Conservation (phyloP, 1,140 invertebrate genomes). For the Epicauta chinensis region DNA sequence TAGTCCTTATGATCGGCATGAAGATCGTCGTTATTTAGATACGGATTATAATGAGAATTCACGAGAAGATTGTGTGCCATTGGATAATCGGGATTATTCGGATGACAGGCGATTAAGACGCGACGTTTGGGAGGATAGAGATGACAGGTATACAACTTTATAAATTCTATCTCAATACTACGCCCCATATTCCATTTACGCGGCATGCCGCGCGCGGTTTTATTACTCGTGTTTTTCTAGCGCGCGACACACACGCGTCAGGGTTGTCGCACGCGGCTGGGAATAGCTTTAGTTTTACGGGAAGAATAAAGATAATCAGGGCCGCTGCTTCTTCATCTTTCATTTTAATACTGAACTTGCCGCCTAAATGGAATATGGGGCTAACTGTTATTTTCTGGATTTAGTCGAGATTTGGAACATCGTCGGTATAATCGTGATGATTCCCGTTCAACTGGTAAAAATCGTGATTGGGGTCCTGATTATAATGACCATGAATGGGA, state of each 20-base stretch:
- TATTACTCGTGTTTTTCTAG: no score
- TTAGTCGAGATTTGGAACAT: conserved; percentile 16
- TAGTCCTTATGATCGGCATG: conserved; percentile 35
- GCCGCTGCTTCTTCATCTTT: no score
- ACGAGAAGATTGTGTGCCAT: conserved; percentile 33
- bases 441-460: conserved; percentile 21
- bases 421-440: conserved; percentile 30
- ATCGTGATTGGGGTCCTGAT: conserved; percentile 32
- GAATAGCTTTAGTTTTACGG: no score
- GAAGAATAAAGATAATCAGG: no score
- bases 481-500: conserved; percentile 39
- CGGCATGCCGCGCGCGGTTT: no score
- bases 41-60: conserved; percentile 34
- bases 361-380: neutral
- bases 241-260: no score
- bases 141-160: conserved; percentile 22
- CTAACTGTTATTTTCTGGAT: neutral
- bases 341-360: neutral
- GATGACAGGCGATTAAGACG: conserved; percentile 33
- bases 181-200: no score
- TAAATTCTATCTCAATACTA: no score
- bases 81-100: conserved; percentile 31
- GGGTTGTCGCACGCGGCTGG: conserved; percentile 1
- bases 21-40: conserved; percentile 36
- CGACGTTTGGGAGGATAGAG: conserved; percentile 37